Evolutionary conservation across 92 coral and sea anemone genomes (phyloP).

Genomic region (Blastomussa wellsi): DNA sequence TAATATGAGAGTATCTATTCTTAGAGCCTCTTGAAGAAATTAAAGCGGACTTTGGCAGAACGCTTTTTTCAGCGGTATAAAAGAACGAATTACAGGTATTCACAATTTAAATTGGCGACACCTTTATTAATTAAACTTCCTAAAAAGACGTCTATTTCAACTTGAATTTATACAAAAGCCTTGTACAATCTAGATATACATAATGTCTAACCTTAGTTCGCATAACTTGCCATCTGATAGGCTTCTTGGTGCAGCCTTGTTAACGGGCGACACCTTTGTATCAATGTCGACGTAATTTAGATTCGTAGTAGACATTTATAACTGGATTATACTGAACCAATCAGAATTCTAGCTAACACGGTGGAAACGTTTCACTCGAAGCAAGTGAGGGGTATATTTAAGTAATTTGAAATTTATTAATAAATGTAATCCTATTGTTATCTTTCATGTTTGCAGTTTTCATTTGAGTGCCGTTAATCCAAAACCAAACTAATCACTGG

Average conservation of each 20-base stretch:
- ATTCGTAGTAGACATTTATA: not conserved
- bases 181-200: not conserved
- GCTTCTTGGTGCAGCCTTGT: not conserved
- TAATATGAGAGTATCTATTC: too few relatives aligned
- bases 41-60: not conserved
- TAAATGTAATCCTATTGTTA: not conserved
- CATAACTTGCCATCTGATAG: not conserved
- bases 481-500: too few relatives aligned
- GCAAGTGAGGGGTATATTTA: not conserved
- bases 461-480: too few relatives aligned
- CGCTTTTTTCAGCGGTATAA: not conserved
- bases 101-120: not conserved
- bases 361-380: not conserved
- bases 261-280: not conserved
- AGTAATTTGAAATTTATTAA: not conserved
- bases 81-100: not conserved
- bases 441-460: not conserved
- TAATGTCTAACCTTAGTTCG: not conserved
- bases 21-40: not conserved
- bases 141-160: conserved; percentile 1
- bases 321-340: not conserved
- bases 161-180: not conserved
- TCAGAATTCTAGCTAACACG: not conserved
- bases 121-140: not conserved
- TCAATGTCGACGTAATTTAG: not conserved